These are phyloP conservation scores for Steromphala cineraria DNA, from an alignment of 2,888 invertebrate species.

Conservation along the genomic window DNA sequence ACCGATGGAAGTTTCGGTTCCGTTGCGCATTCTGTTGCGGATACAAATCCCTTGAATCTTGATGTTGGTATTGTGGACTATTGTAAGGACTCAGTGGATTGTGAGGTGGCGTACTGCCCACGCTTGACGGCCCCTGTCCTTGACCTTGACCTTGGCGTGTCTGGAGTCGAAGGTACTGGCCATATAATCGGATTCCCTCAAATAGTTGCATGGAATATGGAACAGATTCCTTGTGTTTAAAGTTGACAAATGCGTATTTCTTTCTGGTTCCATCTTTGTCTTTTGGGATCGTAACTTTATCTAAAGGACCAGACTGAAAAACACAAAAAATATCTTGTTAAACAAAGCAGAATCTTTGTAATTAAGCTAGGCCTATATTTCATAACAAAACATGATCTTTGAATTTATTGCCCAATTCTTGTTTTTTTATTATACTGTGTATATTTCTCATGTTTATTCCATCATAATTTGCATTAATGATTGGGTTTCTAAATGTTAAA, in stretches of 20 bases:
- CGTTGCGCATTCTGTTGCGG: not conserved
- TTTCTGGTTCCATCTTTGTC: slow-evolving; percentile 84
- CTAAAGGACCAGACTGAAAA: slow-evolving; percentile 86
- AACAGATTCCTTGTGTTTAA: slow-evolving; percentile 85
- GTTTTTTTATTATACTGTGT: too few species aligned
- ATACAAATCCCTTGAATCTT: not conserved
- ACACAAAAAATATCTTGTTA: too few species aligned
- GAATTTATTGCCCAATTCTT: too few species aligned
- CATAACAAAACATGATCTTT: too few species aligned
- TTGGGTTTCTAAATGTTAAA: too few species aligned
- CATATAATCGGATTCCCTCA: slow-evolving; percentile 83
- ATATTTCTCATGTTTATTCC: too few species aligned
- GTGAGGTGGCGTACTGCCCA: not conserved
- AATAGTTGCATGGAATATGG: slow-evolving; percentile 86
- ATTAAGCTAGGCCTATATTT: too few species aligned
- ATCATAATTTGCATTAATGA: too few species aligned
- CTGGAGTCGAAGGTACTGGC: slow-evolving; percentile 70
- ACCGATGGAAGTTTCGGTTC: not conserved
- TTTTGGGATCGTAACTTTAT: slow-evolving; percentile 85
- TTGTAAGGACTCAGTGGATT: not conserved
- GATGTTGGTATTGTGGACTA: not conserved
- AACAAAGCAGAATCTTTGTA: too few species aligned
- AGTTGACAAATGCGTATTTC: slow-evolving; percentile 87
- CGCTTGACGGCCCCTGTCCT: slow-evolving; percentile 44
- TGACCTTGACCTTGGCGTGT: slow-evolving; percentile 26